Base-by-base conservation (phyloP, 2,113 vertebrate species). In the Macaca mulatta region DNA sequence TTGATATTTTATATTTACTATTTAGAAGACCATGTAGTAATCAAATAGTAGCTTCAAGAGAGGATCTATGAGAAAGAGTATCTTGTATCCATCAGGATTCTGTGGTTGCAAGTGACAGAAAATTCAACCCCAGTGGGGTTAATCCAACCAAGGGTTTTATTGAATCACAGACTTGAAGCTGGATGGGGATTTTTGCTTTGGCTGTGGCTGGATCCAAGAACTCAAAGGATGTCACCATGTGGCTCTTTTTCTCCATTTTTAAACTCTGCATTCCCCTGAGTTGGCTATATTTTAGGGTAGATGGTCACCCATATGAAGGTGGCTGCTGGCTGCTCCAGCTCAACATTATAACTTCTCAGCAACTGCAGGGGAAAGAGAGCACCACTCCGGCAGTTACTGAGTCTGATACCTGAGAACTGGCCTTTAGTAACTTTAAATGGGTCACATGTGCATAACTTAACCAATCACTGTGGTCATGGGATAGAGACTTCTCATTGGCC, bases 261-360 rank as follows among this genome's bases (percentile, higher is more conserved):
- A 5, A 20, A 61, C 9, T 75, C 10, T 25, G 6, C 18, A 2
- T 75, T 89, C 48, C 59, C 35, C 40, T 59, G 75, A 32, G 5
- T 59, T 79, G 38, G 23, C 61, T 70, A 55, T 22, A 20, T 52
- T 12, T 22, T 35, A 78, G 57, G 23, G 35, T 17, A 80, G 64
- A 50, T 13, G n/a, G 20, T 43, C 25, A 43, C 48, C 78, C 59
- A 5, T 17, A 52, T n/a, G 6, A 23, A 23, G 48, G 35, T 45
- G 64, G 6, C 64, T 6, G 2, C 48, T 0, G 0, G 61, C 43
- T 50, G 8, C n/a, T 20, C 25, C 40, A 78, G 32, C n/a, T n/a
- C 20, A 72, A 23, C 57, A 18, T 5, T 0, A 0, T 59, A 55
- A n/a, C 35, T n/a, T 67, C 77, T 88, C 10, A 35, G 32, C 38